Base-by-base conservation (phyloP, 1,140 invertebrate genomes). In the Asbolus verrucosus region DNA sequence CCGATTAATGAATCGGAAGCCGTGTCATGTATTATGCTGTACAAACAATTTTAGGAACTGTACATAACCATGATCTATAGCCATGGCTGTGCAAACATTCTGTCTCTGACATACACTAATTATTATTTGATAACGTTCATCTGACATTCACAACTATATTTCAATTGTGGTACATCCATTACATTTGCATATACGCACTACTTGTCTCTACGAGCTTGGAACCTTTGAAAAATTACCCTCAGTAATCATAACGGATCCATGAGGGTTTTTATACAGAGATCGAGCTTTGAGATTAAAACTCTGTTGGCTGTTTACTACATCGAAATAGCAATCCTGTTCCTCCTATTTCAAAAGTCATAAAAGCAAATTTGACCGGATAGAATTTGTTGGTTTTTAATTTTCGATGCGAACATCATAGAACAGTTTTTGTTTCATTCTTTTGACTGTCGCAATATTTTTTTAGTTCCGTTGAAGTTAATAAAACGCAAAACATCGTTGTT, bases 41-140 rank as follows among this genome's bases (percentile, higher is more conserved):
- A 68, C 66, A 61, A 68, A 68, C 66, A 68, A 68, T 68, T 68
- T 68, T 68, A 68, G 61, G 21, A 63, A 63, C 66, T 68, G 66
- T 68, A 61, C 66, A 68, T 68, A 67, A 59, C 66, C 30, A 54
- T 68, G 50, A 68, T 68, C 66, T 68, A 68, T 68, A 39, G 66
- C 66, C 16, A n/a, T 27, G 33, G 36, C 66, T 50, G 66, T 41
- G 41, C 66, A 68, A 68, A 68, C 66, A 68, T 61, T 60, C 66
- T 68, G 66, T 41, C 39, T 41, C 18, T 68, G 66, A 68, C 66
- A 68, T 59, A 19, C 39, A 62, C 50, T 68, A 68, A 68, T 68
- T 68, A 68, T 59, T 61, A 68, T 68, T 68, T 68, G 66, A 68
- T 68, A 68, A 61, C 66, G 50, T 60, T 61, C 66, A 68, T 61